Percentiles rank a stretch among this genome's conserved stretches.
These are phyloP conservation scores for Pachydiplax longipennis DNA, from an alignment of 2,888 invertebrate species.

Conservation along the genomic window DNA sequence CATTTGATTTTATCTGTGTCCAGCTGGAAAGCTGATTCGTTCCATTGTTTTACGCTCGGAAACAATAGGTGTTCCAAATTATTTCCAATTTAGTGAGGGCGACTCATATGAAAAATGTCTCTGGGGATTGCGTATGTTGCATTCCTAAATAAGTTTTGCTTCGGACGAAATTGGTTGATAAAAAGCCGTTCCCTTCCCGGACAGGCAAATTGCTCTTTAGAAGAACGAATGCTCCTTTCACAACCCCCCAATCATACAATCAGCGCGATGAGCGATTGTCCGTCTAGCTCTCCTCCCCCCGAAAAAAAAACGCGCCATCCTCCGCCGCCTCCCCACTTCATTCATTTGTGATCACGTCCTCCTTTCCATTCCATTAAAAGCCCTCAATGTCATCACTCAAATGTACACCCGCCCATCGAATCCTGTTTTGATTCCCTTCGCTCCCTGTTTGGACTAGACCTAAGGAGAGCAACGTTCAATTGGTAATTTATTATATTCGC, in stretches of 20 bases:
- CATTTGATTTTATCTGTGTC: no score
- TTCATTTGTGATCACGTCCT: conserved; percentile 26
- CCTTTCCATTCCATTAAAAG: conserved; percentile 39
- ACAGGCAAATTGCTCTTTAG: conserved; percentile 34
- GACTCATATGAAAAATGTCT: not conserved
- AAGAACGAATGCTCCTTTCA: conserved; percentile 37
- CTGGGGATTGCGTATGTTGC: not conserved
- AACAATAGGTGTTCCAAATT: not conserved
- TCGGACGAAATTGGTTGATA: conserved; percentile 9
- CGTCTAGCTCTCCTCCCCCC: not conserved
- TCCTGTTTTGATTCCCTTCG: conserved; percentile 26
- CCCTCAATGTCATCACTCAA: conserved; percentile 37
- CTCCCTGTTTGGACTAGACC: not conserved
- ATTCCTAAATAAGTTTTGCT: conserved; percentile 22
- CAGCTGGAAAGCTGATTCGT: no score
- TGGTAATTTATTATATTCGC: not conserved
- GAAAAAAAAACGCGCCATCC: not conserved
- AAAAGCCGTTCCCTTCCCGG: not conserved
- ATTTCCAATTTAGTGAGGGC: not conserved
- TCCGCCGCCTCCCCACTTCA: not conserved
- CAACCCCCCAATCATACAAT: conserved; percentile 36
- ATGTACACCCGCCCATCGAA: conserved; percentile 16
- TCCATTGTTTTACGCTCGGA: no score
- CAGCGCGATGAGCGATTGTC: conserved; percentile 24
- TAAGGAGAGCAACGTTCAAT: not conserved